Percentiles rank a stretch among this genome's conserved stretches.
Evolutionary conservation across 2,113 vertebrate species (phyloP).

Genomic region (Eolophus roseicapilla): DNA sequence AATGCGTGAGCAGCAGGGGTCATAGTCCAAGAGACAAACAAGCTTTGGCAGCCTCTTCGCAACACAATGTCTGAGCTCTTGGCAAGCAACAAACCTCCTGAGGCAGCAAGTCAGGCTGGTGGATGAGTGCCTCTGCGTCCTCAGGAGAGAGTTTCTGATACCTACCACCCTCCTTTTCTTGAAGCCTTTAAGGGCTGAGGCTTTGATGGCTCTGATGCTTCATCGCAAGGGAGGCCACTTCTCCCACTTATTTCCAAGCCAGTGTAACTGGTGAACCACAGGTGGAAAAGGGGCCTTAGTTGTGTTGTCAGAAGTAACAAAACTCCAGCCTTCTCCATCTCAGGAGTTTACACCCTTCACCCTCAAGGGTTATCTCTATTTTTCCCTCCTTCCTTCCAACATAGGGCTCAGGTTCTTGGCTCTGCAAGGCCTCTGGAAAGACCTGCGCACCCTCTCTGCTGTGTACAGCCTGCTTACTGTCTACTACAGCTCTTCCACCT

Average conservation of each 20-base stretch:
- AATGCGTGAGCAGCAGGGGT: neutral
- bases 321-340: neutral
- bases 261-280: neutral
- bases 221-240: neutral
- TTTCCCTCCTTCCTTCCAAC: neutral
- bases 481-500: neutral
- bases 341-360: neutral
- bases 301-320: neutral
- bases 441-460: neutral
- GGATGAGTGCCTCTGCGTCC: neutral
- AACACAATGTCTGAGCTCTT: accelerated
- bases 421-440: neutral
- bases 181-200: neutral
- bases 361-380: neutral
- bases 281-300: neutral
- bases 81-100: neutral
- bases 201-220: neutral
- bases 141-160: neutral
- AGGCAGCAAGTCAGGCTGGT: neutral
- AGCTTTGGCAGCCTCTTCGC: neutral
- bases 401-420: neutral
- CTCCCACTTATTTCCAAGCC: neutral
- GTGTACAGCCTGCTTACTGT: neutral
- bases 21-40: neutral
- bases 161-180: neutral